Conservation (phyloP, 92 coral and sea anemone genomes). For the Zoanthus gigantus region DNA sequence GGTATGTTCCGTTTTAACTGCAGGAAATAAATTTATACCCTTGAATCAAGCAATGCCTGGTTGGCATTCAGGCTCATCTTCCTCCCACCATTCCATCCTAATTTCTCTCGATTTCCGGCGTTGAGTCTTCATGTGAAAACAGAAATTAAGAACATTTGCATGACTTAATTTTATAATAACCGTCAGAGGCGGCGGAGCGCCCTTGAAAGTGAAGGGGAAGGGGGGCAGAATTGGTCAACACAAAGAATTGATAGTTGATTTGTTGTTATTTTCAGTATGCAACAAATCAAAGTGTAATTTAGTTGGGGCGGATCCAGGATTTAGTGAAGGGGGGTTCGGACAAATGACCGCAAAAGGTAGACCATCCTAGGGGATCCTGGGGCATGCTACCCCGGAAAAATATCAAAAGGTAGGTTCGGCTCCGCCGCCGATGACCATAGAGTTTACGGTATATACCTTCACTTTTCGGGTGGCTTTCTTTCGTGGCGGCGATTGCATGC, state of each 20-base stretch:
- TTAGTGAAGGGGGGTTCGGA: background rate
- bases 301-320: slow-evolving; percentile 6
- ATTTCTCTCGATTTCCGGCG: background rate
- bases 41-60: slow-evolving; percentile 31
- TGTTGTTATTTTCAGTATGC: background rate
- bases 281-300: slow-evolving; percentile 1
- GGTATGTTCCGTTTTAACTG: background rate
- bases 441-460: background rate
- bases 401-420: background rate
- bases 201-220: slow-evolving; percentile 1
- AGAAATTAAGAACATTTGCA: background rate
- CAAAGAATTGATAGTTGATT: background rate
- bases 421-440: background rate
- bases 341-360: background rate
- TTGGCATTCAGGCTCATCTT: slow-evolving; percentile 35
- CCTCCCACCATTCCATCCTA: slow-evolving; percentile 42
- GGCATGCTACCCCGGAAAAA: background rate
- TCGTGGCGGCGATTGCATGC: background rate
- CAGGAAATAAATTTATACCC: slow-evolving; percentile 25
- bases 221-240: background rate
- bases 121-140: background rate
- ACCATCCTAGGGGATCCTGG: background rate
- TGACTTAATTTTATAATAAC: background rate
- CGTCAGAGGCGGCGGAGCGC: slow-evolving; percentile 2
- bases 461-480: background rate